Conservation (phyloP, 2,888 invertebrate species). For the Drosophila barbarae region DNA sequence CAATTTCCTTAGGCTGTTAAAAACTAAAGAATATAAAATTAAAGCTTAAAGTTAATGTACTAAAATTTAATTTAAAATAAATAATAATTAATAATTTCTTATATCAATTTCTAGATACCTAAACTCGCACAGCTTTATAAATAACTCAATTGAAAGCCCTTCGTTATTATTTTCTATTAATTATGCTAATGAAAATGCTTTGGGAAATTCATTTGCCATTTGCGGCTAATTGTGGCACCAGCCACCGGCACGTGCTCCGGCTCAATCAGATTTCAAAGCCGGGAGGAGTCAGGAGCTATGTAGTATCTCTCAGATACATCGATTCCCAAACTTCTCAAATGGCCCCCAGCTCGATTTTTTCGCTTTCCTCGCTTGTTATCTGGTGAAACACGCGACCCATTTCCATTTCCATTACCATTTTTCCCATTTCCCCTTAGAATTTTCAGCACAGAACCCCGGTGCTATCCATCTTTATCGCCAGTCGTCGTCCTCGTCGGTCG, state of each 20-base stretch:
- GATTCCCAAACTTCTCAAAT: conserved; percentile 34
- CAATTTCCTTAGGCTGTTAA: too few species aligned
- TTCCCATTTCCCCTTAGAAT: background rate
- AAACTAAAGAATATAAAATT: background rate
- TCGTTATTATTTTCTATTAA: conserved; percentile 50
- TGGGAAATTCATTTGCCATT: conserved; percentile 60
- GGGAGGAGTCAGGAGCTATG: background rate
- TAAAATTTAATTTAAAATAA: background rate
- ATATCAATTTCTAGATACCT: background rate
- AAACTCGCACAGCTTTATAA: background rate
- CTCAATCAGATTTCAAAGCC: conserved; percentile 26
- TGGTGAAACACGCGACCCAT: conserved; percentile 58
- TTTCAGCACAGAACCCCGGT: conserved; percentile 9
- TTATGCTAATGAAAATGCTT: conserved; percentile 61
- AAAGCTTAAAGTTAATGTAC: too few species aligned
- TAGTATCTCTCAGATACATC: conserved; percentile 33
- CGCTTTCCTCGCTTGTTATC: conserved; percentile 40
- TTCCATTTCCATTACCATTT: conserved; percentile 19
- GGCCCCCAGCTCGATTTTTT: conserved; percentile 27
- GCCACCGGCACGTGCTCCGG: conserved; percentile 30
- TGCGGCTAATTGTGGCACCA: conserved; percentile 65
- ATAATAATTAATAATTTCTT: background rate
- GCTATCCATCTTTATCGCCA: conserved; percentile 28
- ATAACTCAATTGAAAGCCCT: background rate
- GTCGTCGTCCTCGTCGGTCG: conserved; percentile 11